Percentiles rank a stretch among this genome's conserved stretches.
phyloP scores from a whole-genome alignment of 2,113 vertebrate species.

The Rhinoptilus africanus region DNA sequence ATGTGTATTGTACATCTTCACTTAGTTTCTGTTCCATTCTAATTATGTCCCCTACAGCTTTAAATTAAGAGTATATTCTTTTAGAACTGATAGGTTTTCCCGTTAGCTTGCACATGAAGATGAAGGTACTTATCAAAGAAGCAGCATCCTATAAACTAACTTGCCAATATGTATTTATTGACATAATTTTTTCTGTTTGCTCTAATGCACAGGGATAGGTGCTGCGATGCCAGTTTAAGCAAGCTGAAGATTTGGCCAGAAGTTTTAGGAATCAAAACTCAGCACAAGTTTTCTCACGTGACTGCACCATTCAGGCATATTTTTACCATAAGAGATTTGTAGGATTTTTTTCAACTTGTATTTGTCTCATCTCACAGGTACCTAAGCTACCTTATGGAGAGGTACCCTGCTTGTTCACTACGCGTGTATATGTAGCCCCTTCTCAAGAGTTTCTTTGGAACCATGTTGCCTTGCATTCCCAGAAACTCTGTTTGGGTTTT shows the following conservation, averaged over 20 bases:
- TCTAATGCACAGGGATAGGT: background rate
- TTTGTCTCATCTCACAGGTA: background rate
- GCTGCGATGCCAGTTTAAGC: background rate
- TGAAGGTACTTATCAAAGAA: background rate
- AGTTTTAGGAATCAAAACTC: background rate
- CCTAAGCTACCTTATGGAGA: background rate
- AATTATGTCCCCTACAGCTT: background rate
- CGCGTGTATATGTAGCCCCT: background rate
- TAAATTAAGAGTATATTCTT: background rate
- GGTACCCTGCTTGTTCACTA: background rate
- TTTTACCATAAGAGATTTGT: background rate
- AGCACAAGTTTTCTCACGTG: background rate
- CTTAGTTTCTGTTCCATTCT: background rate
- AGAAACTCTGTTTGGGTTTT: background rate
- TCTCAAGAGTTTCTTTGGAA: background rate
- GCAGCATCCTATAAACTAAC: background rate
- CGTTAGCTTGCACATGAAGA: background rate
- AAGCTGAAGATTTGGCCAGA: background rate
- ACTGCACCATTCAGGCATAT: background rate
- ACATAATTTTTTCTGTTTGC: background rate
- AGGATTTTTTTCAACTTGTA: background rate
- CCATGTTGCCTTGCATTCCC: fast-evolving
- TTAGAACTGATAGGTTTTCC: background rate
- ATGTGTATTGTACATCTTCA: background rate
- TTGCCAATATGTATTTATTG: background rate